Percentiles rank a stretch among this genome's conserved stretches.
Conservation (phyloP, 2,888 invertebrate species). For the Mythimna ferrago region DNA sequence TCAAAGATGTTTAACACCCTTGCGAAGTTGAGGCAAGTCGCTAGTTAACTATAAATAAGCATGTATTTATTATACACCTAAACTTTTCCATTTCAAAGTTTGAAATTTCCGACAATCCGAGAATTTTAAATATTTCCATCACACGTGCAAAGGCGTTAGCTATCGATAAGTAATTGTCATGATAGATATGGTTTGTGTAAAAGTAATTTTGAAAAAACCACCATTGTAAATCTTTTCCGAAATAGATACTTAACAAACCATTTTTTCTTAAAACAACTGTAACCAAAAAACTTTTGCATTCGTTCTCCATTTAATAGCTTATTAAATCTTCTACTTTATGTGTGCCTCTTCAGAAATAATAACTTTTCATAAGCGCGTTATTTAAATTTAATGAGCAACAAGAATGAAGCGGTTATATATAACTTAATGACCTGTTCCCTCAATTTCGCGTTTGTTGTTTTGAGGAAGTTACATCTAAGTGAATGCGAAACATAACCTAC, state of each 20-base stretch:
- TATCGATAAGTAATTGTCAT: background rate
- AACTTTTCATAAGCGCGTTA: slow-evolving; percentile 21
- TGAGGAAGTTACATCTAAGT: slow-evolving; percentile 33
- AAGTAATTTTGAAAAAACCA: background rate
- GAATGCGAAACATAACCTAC: slow-evolving; percentile 16
- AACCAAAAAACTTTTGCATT: background rate
- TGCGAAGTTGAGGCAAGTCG: background rate
- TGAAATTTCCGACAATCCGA: too few species aligned
- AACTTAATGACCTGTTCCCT: slow-evolving; percentile 17
- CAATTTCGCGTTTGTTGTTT: slow-evolving; percentile 33
- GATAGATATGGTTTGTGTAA: background rate
- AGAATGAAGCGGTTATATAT: slow-evolving; percentile 27
- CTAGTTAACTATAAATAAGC: too few species aligned
- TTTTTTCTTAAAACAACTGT: background rate
- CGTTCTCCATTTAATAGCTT: background rate
- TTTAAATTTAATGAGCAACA: slow-evolving; percentile 18
- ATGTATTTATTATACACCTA: too few species aligned
- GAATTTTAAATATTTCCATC: too few species aligned
- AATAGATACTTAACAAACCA: background rate
- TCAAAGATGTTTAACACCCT: too few species aligned
- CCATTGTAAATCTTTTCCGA: background rate
- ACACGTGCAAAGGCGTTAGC: background rate
- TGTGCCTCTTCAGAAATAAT: background rate
- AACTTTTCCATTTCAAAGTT: too few species aligned
- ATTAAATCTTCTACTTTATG: background rate